Evolutionary conservation across 2,888 invertebrate genomes (phyloP).

Genomic region (Tipula unca): DNA sequence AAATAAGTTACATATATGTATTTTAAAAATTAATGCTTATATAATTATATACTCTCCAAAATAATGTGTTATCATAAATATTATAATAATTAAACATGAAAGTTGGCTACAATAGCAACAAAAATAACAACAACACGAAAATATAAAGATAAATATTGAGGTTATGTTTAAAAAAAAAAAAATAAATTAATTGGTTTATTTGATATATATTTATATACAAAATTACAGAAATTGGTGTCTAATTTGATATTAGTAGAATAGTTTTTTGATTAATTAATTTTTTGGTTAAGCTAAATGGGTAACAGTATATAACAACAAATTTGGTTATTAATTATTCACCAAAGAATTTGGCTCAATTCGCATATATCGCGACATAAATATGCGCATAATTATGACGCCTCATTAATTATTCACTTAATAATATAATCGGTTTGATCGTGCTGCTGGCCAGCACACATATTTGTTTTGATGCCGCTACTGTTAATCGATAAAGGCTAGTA

Average conservation of each 20-base stretch:
- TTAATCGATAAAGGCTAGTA: too few relatives aligned
- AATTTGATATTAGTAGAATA: background rate
- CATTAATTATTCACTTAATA: background rate
- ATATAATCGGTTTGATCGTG: too few relatives aligned
- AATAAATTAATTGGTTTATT: background rate
- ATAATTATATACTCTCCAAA: too few relatives aligned
- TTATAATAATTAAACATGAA: background rate
- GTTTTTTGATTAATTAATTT: too few relatives aligned
- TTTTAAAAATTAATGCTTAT: background rate
- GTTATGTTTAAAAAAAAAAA: background rate
- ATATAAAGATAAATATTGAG: background rate
- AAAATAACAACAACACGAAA: background rate
- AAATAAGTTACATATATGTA: background rate
- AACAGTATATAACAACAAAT: background rate
- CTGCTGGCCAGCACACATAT: too few relatives aligned
- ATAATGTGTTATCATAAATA: background rate
- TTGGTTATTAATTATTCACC: background rate
- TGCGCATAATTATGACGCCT: background rate
- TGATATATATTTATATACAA: background rate
- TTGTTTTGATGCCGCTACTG: too few relatives aligned
- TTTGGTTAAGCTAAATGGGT: background rate
- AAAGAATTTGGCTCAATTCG: background rate
- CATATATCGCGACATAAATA: too few relatives aligned
- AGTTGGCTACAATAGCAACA: background rate
- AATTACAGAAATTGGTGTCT: background rate